Percentiles rank a stretch among this genome's conserved stretches.
phyloP scores from a whole-genome alignment of 1,140 invertebrate species.

The Drosophila tsacasi region DNA sequence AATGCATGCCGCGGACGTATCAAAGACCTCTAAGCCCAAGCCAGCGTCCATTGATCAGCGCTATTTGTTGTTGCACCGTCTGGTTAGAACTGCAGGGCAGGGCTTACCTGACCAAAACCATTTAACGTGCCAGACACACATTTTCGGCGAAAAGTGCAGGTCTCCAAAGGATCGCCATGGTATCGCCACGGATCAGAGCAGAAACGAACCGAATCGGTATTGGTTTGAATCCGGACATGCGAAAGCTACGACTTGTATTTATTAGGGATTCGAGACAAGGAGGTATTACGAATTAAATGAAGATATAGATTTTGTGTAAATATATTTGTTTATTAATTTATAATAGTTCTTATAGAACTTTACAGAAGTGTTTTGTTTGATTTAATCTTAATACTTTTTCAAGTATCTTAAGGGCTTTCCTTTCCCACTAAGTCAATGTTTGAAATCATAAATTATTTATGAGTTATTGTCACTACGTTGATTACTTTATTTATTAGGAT shows the following conservation, averaged over 20 bases:
- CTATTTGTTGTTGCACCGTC: slow-evolving; percentile 77
- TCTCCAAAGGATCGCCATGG: slow-evolving; percentile 35
- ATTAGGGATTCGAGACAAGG: background rate
- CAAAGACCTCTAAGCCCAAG: slow-evolving; percentile 70
- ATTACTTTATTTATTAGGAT: too few relatives aligned
- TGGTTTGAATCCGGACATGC: slow-evolving; percentile 47
- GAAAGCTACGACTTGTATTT: slow-evolving; percentile 55
- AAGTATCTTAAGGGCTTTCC: too few relatives aligned
- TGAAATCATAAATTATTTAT: too few relatives aligned
- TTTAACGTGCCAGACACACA: slow-evolving; percentile 84
- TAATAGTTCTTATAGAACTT: background rate
- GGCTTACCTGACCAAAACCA: slow-evolving; percentile 68
- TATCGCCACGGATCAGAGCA: slow-evolving; percentile 11
- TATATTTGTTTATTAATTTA: background rate
- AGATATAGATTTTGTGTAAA: background rate
- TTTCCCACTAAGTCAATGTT: too few relatives aligned
- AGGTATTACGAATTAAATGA: background rate
- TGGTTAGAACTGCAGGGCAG: slow-evolving; percentile 78
- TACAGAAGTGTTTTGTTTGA: background rate
- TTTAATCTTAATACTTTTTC: too few relatives aligned
- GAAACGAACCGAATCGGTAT: slow-evolving; percentile 22
- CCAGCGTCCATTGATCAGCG: slow-evolving; percentile 73
- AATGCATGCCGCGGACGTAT: slow-evolving; percentile 76
- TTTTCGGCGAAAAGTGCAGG: slow-evolving; percentile 80
- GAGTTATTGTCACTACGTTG: too few relatives aligned